Evolutionary conservation across 2,888 invertebrate species (phyloP), one percentile per base, ranked within the genome.

Genomic region (Acanthoscelides obtectus): DNA sequence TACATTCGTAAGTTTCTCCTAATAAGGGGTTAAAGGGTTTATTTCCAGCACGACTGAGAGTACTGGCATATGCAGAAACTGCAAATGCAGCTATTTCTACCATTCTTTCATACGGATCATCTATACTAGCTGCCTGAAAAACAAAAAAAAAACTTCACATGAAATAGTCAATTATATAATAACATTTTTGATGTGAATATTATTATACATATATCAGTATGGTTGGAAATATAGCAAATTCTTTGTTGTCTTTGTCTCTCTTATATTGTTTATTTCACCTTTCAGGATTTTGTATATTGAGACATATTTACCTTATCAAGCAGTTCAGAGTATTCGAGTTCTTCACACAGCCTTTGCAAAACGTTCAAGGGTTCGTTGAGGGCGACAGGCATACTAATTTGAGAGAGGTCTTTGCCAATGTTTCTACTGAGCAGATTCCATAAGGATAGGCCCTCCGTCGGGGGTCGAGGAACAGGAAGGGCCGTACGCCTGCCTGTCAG

Each of bases 361-460:
- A 93, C 93, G 81, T 93, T 93, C 0, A 95, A 87, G 0, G 95
- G 95, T 84, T 95, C 94, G 83, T 95, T 95, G 75, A 95, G 88
- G 1, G 93, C 93, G 66, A 95, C 94, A 0, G 94, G 95, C 94
- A 94, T 94, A 73, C 94, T 94, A 67, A 95, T 91, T 85, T 94
- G 94, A 20, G 93, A 93, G 72, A 95, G 86, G 84, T 95, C 95
- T 85, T 94, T 94, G 77, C 95, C 95, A 70, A 95, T 95, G 84
- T 94, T 94, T 85, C 92, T 91, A 82, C 91, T 91, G 2, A 93
- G 86, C 72, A 93, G 87, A 86, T 93, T 93, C 91, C 94, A 94
- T n/a, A 93, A 86, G 20, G 92, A 92, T 69, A 94, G 89, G 22
- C 93, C 93, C 73, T 93, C 93, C 0, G 90, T 90, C 66, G 89